Evolutionary conservation across 2,797 vertebrate genomes (phyloP), one percentile per base, ranked within the genome.

Genomic region (Yasuhikotakia modesta): DNA sequence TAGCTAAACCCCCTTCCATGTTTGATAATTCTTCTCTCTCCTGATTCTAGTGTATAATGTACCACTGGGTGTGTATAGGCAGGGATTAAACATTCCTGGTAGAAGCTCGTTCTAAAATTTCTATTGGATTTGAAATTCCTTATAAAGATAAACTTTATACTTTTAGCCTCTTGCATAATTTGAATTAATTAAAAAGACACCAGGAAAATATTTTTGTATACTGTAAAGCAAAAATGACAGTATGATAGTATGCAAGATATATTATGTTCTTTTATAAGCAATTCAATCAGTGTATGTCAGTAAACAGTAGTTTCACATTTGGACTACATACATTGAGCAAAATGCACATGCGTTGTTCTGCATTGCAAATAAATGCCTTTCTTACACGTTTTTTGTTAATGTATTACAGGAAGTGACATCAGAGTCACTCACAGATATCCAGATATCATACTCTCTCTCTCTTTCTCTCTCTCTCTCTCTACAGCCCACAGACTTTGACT

Each of bases 1-100:
- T 88, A 87, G 87, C 83, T 81, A 57, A 87, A 74, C 81, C 85
- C 84, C 74, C 73, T 79, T 86, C 82, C 70, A 80, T 78, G 68
- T 85, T 82, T 78, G 80, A 85, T 87, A 75, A 89, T 84, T 86
- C 84, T 79, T 78, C 82, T 75, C 84, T 83, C 79, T 71, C 72
- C 81, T 79, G 72, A 89, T 86, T 80, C 65, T 68, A 27, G 69
- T 45, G 46, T 75, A 58, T 55, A 32, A 76, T 85, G 84, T 71
- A 80, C 86, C 35, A 87, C 75, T 72, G 79, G 76, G 19, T 70
- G 79, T 79, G 84, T 82, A 74, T 75, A 64, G 24, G 80, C 71
- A 60, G 39, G 13, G 16, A 85, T 86, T 70, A 86, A 76, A 73
- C 39, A 70, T 43, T 13, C 71, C 16, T 16, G 21, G 78, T 78